phyloP scores from a whole-genome alignment of 2,888 invertebrate species.

The Parnassius orleans region DNA sequence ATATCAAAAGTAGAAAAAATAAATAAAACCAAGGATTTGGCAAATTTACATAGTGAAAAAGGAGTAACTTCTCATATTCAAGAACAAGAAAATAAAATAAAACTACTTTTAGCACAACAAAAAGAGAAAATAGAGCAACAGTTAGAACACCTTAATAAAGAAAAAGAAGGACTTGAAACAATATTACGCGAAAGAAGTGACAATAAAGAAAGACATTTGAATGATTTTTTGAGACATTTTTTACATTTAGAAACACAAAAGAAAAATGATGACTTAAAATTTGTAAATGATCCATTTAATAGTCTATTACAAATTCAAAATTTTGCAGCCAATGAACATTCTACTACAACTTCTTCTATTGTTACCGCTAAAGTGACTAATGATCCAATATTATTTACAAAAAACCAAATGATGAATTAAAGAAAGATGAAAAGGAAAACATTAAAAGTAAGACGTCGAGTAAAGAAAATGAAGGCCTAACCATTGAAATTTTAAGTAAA shows the following conservation, averaged over 20 bases:
- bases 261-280: slow-evolving; percentile 34
- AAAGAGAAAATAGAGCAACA: slow-evolving; percentile 54
- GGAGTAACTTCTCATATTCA: slow-evolving; percentile 30
- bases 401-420: background rate
- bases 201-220: slow-evolving; percentile 33
- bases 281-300: slow-evolving; percentile 26
- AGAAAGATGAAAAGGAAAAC: slow-evolving; percentile 31
- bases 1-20: slow-evolving; percentile 59
- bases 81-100: slow-evolving; percentile 46
- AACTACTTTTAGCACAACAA: slow-evolving; percentile 47
- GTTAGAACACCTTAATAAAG: slow-evolving; percentile 46
- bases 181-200: slow-evolving; percentile 32
- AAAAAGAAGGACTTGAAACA: slow-evolving; percentile 48
- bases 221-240: slow-evolving; percentile 34
- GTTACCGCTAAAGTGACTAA: background rate
- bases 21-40: slow-evolving; percentile 35
- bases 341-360: slow-evolving; percentile 2
- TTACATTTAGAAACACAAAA: slow-evolving; percentile 33
- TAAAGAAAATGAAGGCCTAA: slow-evolving; percentile 53
- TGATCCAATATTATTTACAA: background rate
- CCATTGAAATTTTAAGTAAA: slow-evolving; percentile 57
- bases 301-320: slow-evolving; percentile 9
- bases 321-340: slow-evolving; percentile 9
- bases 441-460: slow-evolving; percentile 43
- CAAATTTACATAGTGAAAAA: slow-evolving; percentile 5